Percentiles rank a stretch among this genome's conserved stretches.
These are phyloP conservation scores for Noturus placidus DNA, from an alignment of 2,113 vertebrate genomes.

Conservation along the genomic window DNA sequence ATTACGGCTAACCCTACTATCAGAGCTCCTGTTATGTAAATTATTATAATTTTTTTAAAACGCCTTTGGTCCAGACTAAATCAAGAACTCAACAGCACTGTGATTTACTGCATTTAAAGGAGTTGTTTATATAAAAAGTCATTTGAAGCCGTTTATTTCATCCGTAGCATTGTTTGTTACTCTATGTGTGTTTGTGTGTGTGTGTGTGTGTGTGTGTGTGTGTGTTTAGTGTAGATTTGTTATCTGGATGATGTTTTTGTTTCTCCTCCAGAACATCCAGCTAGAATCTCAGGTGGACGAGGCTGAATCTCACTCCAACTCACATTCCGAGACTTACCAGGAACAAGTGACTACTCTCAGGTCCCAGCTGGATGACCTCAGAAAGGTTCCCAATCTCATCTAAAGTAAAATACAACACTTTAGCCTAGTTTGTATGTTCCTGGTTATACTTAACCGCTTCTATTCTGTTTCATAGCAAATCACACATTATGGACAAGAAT, in stretches of 20 bases:
- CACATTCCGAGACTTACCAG: slow-evolving; percentile 64
- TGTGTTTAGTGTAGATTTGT: not conserved
- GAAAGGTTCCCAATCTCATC: slow-evolving; percentile 50
- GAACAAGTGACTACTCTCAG: slow-evolving; percentile 57
- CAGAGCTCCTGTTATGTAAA: not conserved
- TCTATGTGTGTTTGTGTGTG: not conserved
- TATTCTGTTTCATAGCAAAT: slow-evolving; percentile 64
- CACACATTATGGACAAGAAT: slow-evolving; percentile 66
- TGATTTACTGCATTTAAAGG: too few species aligned
- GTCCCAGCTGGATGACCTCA: slow-evolving; percentile 67
- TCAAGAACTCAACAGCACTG: not conserved
- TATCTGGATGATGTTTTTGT: not conserved
- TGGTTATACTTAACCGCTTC: not conserved
- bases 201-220: not conserved
- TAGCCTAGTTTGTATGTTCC: not conserved
- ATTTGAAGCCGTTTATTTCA: too few species aligned
- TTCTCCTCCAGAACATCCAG: slow-evolving; percentile 56
- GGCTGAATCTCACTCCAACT: slow-evolving; percentile 58
- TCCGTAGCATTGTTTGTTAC: not conserved
- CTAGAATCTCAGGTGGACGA: slow-evolving; percentile 59
- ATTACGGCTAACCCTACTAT: not conserved
- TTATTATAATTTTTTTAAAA: not conserved
- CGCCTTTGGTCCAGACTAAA: not conserved
- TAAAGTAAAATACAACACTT: not conserved
- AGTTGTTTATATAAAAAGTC: too few species aligned